A percentile compares a stretch with the other conserved stretches of the same genome.
Conservation (phyloP, 2,888 invertebrate genomes). For the Perithous albicinctus region DNA sequence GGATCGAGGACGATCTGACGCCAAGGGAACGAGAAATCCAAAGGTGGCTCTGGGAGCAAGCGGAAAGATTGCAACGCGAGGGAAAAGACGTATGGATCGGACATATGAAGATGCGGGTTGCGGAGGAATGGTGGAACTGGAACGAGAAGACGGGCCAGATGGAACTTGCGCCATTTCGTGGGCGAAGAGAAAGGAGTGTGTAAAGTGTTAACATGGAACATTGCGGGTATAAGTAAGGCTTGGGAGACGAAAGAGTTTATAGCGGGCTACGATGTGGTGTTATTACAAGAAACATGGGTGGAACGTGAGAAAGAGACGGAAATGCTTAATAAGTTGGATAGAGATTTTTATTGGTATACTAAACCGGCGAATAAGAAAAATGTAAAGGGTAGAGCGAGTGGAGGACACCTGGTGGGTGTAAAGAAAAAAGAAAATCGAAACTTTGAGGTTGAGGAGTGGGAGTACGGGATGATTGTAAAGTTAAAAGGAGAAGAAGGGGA, state of each 20-base stretch:
- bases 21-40: conserved; percentile 30
- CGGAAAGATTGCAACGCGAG: neutral
- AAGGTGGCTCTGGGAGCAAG: conserved; percentile 10
- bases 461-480: conserved; percentile 13
- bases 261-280: neutral
- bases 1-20: conserved; percentile 33
- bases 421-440: neutral
- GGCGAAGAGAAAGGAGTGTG: neutral
- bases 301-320: no score
- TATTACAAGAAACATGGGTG: neutral
- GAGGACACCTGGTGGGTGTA: neutral
- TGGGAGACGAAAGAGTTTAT: neutral
- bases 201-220: conserved; percentile 23
- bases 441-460: neutral
- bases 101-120: neutral
- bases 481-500: neutral
- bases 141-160: conserved; percentile 20
- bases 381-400: neutral
- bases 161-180: conserved; percentile 13
- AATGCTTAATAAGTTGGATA: neutral
- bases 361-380: neutral
- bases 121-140: conserved; percentile 3
- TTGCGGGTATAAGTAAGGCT: neutral
- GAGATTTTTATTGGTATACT: neutral
- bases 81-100: conserved; percentile 10